A percentile compares a stretch with the other conserved stretches of the same genome.
Evolutionary conservation across 2,113 vertebrate genomes (phyloP).

Genomic region (Calonectris borealis): DNA sequence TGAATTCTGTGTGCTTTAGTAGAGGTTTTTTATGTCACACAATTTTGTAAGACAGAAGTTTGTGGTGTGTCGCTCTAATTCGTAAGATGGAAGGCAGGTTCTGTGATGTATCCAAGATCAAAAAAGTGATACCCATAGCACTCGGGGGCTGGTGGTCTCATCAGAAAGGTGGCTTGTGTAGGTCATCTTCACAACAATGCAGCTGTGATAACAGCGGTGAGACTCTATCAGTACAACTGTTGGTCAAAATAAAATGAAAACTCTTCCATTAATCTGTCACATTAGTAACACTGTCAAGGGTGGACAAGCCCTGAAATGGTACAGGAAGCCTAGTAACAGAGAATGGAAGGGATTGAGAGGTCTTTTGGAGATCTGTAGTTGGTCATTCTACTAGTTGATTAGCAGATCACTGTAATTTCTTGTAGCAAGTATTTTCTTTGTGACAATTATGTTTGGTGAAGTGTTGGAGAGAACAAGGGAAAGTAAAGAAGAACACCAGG

Average conservation of each 20-base stretch:
- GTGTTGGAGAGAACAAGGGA: not conserved
- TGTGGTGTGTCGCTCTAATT: not conserved
- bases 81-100: not conserved
- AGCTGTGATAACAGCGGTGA: not conserved
- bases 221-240: not conserved
- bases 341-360: not conserved
- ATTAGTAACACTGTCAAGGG: not conserved
- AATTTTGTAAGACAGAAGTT: not conserved
- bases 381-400: not conserved
- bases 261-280: not conserved
- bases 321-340: not conserved
- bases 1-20: not conserved
- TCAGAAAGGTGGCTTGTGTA: not conserved
- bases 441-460: not conserved
- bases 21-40: not conserved
- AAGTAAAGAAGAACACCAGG: not conserved
- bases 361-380: not conserved
- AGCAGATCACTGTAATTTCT: not conserved
- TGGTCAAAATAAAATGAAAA: not conserved
- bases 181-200: not conserved
- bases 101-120: not conserved
- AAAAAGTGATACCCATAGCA: not conserved
- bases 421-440: not conserved
- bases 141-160: not conserved
- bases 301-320: not conserved